Percentiles rank a stretch among this genome's conserved stretches.
Conservation (phyloP, 2,113 vertebrate species). For the Anguilla japonica region DNA sequence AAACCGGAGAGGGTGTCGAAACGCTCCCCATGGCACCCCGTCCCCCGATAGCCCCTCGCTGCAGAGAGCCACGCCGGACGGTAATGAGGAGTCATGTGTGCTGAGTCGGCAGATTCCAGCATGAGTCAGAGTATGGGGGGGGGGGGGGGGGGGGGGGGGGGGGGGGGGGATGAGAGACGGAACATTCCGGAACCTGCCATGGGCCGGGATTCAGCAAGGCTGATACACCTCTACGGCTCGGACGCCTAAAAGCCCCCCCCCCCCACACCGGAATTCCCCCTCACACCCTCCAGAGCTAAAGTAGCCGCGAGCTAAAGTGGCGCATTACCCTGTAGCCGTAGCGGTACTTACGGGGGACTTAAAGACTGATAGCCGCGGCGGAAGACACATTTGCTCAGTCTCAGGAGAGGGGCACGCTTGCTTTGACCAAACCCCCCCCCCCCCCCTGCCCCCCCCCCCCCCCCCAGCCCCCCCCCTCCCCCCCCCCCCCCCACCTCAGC, state of each 20-base stretch:
- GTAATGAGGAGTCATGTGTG: background rate
- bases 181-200: too few species aligned
- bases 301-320: background rate
- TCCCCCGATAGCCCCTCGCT: background rate
- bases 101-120: background rate
- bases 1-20: background rate
- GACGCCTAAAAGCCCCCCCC: background rate
- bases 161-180: background rate
- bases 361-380: background rate
- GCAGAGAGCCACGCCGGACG: background rate
- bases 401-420: slow-evolving; percentile 16
- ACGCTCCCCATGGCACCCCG: background rate
- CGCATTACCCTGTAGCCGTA: background rate
- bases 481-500: background rate
- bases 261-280: background rate
- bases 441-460: background rate
- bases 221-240: too few species aligned
- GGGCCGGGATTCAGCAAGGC: too few species aligned
- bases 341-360: background rate
- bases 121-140: background rate
- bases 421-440: slow-evolving; percentile 20
- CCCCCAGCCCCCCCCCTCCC: background rate
- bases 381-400: background rate
- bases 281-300: background rate
- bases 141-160: too few species aligned